Conservation (phyloP, 2,797 vertebrate species). For the Lophotriccus pileatus region DNA sequence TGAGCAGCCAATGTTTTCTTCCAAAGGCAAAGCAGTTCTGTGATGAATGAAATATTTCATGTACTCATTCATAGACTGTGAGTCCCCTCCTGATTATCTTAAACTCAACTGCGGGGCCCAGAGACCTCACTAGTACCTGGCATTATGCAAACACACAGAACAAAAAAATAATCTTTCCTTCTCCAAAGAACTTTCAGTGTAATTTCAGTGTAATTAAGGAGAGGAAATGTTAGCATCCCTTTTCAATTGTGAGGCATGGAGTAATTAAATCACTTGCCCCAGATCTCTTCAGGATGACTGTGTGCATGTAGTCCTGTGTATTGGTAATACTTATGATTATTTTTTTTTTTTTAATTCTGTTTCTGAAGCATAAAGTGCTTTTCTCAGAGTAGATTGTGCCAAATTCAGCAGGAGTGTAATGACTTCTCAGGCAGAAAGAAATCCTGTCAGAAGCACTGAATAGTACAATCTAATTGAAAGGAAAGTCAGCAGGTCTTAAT, state of each 20-base stretch:
- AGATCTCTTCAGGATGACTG: not conserved
- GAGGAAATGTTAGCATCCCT: not conserved
- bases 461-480: not conserved
- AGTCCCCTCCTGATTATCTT: not conserved
- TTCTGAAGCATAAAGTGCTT: not conserved
- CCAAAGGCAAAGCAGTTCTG: not conserved
- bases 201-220: not conserved
- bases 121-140: not conserved
- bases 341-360: not conserved
- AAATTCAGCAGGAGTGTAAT: not conserved
- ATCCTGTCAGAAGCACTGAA: not conserved
- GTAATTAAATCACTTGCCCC: not conserved
- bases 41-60: not conserved
- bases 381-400: not conserved
- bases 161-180: not conserved
- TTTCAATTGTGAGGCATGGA: not conserved
- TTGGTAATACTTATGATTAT: not conserved
- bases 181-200: not conserved
- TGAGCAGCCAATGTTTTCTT: not conserved
- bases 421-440: not conserved
- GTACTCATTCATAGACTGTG: not conserved
- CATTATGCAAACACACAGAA: not conserved
- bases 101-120: not conserved
- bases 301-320: not conserved
- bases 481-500: constrained; percentile 9